phyloP scores from a whole-genome alignment of 2,888 invertebrate species.

The Ceraclea dissimilis region DNA sequence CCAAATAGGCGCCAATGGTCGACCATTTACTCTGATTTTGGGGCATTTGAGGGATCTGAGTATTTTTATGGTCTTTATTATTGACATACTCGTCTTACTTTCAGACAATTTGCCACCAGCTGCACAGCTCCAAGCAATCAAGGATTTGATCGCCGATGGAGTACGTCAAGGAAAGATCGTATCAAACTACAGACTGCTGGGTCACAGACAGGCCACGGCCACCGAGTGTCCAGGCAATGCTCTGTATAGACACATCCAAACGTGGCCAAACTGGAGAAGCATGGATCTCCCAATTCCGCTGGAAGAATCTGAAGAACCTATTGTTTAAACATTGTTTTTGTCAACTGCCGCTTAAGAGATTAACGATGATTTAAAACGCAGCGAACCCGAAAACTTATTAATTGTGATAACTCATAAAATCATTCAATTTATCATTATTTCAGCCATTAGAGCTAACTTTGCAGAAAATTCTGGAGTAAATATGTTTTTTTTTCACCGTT shows the following conservation, averaged over 20 bases:
- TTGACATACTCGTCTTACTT: constrained; percentile 29
- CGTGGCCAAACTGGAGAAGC: constrained; percentile 50
- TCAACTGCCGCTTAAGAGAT: no score
- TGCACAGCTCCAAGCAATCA: constrained; percentile 49
- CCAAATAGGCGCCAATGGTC: no score
- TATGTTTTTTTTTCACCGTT: no score
- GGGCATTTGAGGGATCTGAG: no score
- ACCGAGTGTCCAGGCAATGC: constrained; percentile 64
- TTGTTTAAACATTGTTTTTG: not conserved
- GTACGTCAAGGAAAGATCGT: constrained; percentile 51
- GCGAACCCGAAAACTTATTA: no score
- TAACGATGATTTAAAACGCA: no score
- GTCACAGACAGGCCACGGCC: constrained; percentile 45
- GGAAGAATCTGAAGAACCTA: not conserved
- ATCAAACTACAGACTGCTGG: constrained; percentile 52
- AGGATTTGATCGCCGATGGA: constrained; percentile 54
- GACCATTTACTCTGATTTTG: no score
- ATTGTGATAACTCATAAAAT: no score
- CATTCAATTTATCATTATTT: no score
- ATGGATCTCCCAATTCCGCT: not conserved
- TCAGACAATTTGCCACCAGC: constrained; percentile 53
- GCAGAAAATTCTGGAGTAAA: no score
- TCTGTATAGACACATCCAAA: constrained; percentile 51
- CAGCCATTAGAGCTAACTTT: no score
- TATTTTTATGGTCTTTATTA: no score